These are phyloP conservation scores for Hoplias malabaricus DNA, from an alignment of 2,113 vertebrate genomes.

Conservation along the genomic window DNA sequence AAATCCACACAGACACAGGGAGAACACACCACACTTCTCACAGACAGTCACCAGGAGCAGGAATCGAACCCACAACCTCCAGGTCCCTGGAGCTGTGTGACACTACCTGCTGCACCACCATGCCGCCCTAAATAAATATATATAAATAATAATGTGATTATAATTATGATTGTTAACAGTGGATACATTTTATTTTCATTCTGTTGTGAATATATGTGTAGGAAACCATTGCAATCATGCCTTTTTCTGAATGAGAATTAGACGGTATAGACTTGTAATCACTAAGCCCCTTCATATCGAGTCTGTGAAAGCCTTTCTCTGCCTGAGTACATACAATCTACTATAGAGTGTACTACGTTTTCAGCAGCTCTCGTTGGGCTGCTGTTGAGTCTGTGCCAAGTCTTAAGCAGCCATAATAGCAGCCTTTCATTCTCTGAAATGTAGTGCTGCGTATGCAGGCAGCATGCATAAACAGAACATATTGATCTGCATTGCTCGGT, in stretches of 20 bases:
- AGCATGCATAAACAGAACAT: conserved; percentile 51
- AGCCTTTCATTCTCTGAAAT: conserved; percentile 47
- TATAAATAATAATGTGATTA: too few relatives aligned
- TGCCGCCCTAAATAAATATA: too few relatives aligned
- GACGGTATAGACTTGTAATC: conserved; percentile 11
- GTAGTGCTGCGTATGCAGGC: conserved; percentile 36
- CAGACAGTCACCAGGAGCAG: too few relatives aligned
- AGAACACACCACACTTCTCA: too few relatives aligned
- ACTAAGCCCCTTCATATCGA: background rate
- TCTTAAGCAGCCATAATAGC: conserved; percentile 54
- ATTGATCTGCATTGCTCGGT: conserved; percentile 47
- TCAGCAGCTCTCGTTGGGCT: conserved; percentile 23
- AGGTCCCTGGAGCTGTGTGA: too few relatives aligned
- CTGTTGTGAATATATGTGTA: too few relatives aligned
- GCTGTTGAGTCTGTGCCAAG: conserved; percentile 39
- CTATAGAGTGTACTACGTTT: background rate
- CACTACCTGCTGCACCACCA: too few relatives aligned
- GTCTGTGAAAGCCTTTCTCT: background rate
- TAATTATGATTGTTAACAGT: too few relatives aligned
- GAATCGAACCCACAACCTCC: too few relatives aligned
- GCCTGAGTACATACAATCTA: background rate
- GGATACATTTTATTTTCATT: too few relatives aligned
- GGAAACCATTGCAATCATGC: background rate
- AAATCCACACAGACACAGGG: too few relatives aligned
- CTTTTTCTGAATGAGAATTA: background rate